Evolutionary conservation across 2,888 invertebrate genomes (phyloP).

Genomic region (Stomorhina lunata): DNA sequence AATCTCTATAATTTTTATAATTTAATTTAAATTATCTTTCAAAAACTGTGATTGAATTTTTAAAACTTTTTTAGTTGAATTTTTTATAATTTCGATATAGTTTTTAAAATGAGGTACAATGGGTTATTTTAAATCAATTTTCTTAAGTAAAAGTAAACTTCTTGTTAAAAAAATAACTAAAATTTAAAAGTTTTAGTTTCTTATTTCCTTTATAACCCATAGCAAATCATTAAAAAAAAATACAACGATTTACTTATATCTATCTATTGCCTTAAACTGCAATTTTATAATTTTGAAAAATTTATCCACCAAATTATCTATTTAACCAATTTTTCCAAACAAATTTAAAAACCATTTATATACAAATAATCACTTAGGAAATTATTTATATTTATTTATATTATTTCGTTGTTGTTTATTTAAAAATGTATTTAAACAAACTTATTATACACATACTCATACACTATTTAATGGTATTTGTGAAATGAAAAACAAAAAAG

Average conservation of each 20-base stretch:
- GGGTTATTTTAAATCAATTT: conserved; percentile 2
- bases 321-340: conserved; percentile 11
- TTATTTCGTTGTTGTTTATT: conserved; percentile 11
- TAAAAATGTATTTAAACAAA: conserved; percentile 33
- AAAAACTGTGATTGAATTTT: conserved; percentile 27
- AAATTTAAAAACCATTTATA: conserved; percentile 24
- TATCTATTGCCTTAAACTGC: not conserved
- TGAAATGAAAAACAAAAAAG: conserved; percentile 18
- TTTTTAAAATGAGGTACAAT: too few relatives aligned
- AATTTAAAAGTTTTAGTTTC: not conserved
- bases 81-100: too few relatives aligned
- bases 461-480: conserved; percentile 49
- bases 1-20: not conserved
- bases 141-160: too few relatives aligned
- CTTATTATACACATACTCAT: conserved; percentile 37
- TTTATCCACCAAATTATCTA: not conserved
- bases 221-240: not conserved
- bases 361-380: not conserved
- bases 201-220: not conserved
- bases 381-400: not conserved
- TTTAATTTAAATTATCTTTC: conserved; percentile 11
- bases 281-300: not conserved
- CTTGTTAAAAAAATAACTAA: too few relatives aligned
- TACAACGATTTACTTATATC: not conserved
- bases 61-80: not conserved